Conservation (phyloP, 1,140 invertebrate genomes). For the Ostrea edulis region DNA sequence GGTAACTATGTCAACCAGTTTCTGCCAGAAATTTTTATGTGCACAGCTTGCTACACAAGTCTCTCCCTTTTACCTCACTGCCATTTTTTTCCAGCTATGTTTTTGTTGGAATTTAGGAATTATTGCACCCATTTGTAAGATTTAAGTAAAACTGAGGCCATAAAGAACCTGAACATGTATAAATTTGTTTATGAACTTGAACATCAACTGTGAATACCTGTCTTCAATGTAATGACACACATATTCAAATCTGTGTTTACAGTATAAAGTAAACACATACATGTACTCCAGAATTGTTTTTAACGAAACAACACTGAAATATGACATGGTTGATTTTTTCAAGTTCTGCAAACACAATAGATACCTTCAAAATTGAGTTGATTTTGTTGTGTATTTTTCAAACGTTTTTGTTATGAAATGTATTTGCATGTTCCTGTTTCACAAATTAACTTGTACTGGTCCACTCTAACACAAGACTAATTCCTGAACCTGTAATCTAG, state of each 20-base stretch:
- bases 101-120: not conserved
- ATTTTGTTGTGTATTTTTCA: not conserved
- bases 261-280: not conserved
- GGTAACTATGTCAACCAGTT: slow-evolving; percentile 44
- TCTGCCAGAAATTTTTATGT: slow-evolving; percentile 29
- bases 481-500: not conserved
- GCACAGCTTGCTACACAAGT: slow-evolving; percentile 29
- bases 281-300: not conserved
- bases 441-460: not conserved
- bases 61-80: not conserved
- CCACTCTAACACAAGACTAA: not conserved
- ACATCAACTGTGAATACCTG: not conserved
- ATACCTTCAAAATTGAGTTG: not conserved
- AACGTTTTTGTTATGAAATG: not conserved
- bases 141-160: not conserved
- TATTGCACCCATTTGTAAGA: not conserved
- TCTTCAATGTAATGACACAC: not conserved
- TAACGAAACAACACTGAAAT: not conserved
- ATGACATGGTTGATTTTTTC: not conserved
- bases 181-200: not conserved
- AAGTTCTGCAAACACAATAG: not conserved
- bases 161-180: not conserved
- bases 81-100: not conserved
- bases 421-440: not conserved
- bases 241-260: too few relatives aligned